These are phyloP conservation scores for Ennomos fuscantarius DNA, from an alignment of 2,888 invertebrate species.

Conservation along the genomic window DNA sequence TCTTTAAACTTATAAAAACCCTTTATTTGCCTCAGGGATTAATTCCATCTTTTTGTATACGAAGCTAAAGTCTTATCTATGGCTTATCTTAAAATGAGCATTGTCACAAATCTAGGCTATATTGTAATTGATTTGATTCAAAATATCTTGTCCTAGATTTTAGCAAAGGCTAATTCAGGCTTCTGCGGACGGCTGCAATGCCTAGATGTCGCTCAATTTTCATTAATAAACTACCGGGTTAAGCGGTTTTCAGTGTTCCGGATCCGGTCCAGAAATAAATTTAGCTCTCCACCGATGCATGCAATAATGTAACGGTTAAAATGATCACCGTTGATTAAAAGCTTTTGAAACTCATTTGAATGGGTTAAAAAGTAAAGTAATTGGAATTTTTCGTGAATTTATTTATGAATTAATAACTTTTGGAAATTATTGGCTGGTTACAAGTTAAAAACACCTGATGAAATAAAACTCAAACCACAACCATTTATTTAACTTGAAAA, in stretches of 20 bases:
- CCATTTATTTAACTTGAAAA: too few species aligned
- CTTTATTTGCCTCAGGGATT: too few species aligned
- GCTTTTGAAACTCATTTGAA: constrained; percentile 11
- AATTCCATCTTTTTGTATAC: too few species aligned
- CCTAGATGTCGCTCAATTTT: constrained; percentile 80
- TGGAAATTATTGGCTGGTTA: too few species aligned
- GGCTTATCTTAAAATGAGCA: not conserved
- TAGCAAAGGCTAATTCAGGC: constrained; percentile 68
- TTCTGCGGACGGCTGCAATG: constrained; percentile 56
- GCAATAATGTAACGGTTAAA: constrained; percentile 25
- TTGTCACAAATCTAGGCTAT: constrained; percentile 8
- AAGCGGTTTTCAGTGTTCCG: constrained; percentile 82
- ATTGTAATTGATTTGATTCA: constrained; percentile 20
- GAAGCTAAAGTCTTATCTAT: not conserved
- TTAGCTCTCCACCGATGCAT: constrained; percentile 19
- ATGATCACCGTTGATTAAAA: constrained; percentile 27
- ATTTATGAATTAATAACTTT: too few species aligned
- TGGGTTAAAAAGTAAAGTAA: constrained; percentile 7
- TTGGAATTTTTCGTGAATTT: constrained; percentile 4
- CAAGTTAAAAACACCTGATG: too few species aligned
- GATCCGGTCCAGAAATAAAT: constrained; percentile 60
- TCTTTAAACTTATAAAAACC: too few species aligned
- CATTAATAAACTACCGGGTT: constrained; percentile 80
- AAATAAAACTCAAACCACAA: too few species aligned
- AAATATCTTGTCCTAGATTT: constrained; percentile 78